phyloP scores from a whole-genome alignment of 2,797 vertebrate species.

The Enteromius argenteus region DNA sequence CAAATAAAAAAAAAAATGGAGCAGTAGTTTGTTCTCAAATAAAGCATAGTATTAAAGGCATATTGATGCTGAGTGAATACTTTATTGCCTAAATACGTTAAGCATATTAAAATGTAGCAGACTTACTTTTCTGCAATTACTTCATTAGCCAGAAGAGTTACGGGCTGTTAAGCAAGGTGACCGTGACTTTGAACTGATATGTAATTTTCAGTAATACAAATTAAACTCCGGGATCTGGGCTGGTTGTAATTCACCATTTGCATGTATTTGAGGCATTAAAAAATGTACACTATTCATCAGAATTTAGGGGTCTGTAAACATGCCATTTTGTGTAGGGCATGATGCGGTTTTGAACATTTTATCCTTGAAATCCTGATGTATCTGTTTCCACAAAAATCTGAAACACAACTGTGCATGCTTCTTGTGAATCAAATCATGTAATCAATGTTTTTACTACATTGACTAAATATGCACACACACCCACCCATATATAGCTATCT shows the following conservation, averaged over 20 bases:
- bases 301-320: neutral
- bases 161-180: neutral
- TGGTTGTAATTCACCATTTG: neutral
- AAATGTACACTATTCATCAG: neutral
- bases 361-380: neutral
- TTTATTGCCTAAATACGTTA: neutral
- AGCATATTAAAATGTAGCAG: neutral
- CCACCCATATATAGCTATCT: too few species aligned
- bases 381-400: neutral
- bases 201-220: neutral
- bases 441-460: too few species aligned
- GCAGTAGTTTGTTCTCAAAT: slow-evolving; percentile 27
- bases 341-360: neutral
- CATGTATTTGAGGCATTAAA: neutral
- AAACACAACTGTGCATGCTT: neutral
- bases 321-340: neutral
- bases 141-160: neutral
- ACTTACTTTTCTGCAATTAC: neutral
- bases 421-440: too few species aligned
- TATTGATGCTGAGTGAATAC: neutral
- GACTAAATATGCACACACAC: too few species aligned
- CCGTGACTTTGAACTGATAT: neutral
- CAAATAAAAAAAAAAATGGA: neutral
- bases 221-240: neutral
- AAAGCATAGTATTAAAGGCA: slow-evolving; percentile 44